A percentile compares a stretch with the other conserved stretches of the same genome.
phyloP scores from a whole-genome alignment of 2,113 vertebrate genomes.

The Octodon degus region DNA sequence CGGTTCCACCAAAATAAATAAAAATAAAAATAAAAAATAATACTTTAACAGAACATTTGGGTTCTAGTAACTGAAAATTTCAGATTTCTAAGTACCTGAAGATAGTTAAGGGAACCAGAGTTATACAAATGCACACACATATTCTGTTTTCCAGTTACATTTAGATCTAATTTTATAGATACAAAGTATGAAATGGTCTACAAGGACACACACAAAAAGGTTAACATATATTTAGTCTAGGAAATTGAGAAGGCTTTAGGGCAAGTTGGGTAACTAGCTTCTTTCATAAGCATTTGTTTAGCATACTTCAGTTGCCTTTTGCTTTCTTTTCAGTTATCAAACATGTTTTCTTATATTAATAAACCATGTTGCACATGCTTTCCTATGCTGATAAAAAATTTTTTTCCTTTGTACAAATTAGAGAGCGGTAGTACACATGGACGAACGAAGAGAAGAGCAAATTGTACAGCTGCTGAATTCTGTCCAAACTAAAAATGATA shows the following conservation, averaged over 20 bases:
- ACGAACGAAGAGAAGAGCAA: constrained; percentile 94
- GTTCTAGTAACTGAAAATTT: constrained; percentile 50
- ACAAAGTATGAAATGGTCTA: not conserved
- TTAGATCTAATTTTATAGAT: constrained; percentile 1
- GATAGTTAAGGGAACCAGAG: not conserved
- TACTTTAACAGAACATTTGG: not conserved
- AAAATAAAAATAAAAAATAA: too few species aligned
- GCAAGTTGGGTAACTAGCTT: not conserved
- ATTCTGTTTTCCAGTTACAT: not conserved
- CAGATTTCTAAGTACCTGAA: not conserved
- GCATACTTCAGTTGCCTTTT: not conserved
- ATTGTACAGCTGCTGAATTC: constrained; percentile 94
- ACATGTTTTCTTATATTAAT: not conserved
- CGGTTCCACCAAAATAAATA: too few species aligned
- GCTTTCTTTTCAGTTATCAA: not conserved
- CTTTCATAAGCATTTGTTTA: not conserved
- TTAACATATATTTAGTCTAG: not conserved
- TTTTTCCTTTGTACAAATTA: constrained; percentile 74
- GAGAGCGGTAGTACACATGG: constrained; percentile 97
- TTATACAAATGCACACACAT: constrained; percentile 24
- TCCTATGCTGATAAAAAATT: not conserved
- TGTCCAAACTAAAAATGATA: constrained; percentile 89
- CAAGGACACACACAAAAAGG: not conserved
- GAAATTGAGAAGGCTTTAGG: not conserved
- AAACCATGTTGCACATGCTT: not conserved